Base-by-base conservation (phyloP, 2,797 vertebrate species). In the Sebastes goodei region DNA sequence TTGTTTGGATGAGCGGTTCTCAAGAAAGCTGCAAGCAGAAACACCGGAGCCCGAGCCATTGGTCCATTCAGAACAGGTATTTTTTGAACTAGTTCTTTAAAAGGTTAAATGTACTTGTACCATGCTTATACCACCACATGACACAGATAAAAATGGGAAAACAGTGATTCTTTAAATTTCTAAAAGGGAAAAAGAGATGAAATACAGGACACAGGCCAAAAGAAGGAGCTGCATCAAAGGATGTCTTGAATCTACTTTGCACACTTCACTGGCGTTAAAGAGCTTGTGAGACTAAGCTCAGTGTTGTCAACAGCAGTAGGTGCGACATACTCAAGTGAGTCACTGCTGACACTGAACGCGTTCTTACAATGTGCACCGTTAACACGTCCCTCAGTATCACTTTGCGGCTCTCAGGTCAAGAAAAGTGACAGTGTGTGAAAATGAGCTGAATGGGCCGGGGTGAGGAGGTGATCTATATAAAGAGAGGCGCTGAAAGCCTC, bases 361-460 rank as follows among this genome's bases (percentile, higher is more conserved):
- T 88, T 86, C 88, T 93, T 91, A 89, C 89, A 90, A 91, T 84
- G 88, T 79, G 82, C 73, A 21, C 64, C 76, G 89, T 94, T 94
- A 94, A 85, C 89, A 88, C 67, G 76, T 87, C 76, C 10, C 62
- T 74, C 63, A 6, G 70, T 70, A 17, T 75, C 84, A 87, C 82
- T 89, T 46, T 67, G 64, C 9, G 70, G 62, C 62, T 74, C 74
- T 60, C 56, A 23, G 84, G 87, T 89, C 85, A 86, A 86, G 82
- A 85, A 90, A 93, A 92, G 88, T 78, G 85, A 92, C 77, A 90
- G 88, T 64, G 76, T 68, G 92, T 88, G 87, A 93, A 82, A 90
- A 90, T 85, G 73, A 89, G 83, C 38, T 69, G 70, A 88, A 79
- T 32, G 83, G 71, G 79, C 72, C 0, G 6, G 74, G 86, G 90